Conservation (phyloP, 2,797 vertebrate species). For the Crocidura indochinensis region DNA sequence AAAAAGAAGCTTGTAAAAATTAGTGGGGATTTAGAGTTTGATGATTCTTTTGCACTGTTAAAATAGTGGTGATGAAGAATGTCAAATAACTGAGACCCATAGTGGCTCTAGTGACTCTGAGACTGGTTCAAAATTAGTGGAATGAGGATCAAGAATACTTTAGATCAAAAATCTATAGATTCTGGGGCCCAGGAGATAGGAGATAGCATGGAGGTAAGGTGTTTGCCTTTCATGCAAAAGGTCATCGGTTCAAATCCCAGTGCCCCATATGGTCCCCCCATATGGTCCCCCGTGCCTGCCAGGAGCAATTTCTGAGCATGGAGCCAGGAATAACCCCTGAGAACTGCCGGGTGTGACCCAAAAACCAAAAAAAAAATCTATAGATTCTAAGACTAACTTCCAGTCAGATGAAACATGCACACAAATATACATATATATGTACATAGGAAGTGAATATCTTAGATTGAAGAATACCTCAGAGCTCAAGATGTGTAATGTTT, state of each 20-base stretch:
- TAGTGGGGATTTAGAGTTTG: slow-evolving; percentile 54
- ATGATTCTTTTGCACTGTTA: slow-evolving; percentile 47
- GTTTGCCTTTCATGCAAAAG: no score
- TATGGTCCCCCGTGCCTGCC: no score
- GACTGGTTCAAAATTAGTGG: slow-evolving; percentile 3
- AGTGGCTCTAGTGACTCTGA: slow-evolving; percentile 32
- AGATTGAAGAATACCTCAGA: no score
- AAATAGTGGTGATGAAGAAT: slow-evolving; percentile 44
- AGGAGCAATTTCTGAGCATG: no score
- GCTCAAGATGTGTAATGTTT: not conserved
- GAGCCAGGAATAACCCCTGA: no score
- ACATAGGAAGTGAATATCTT: not conserved
- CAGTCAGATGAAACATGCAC: not conserved
- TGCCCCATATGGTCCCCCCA: no score
- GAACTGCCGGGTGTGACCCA: no score
- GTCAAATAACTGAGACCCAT: slow-evolving; percentile 22
- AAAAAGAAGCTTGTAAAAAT: slow-evolving; percentile 68
- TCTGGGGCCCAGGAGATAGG: no score
- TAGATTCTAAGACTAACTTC: not conserved
- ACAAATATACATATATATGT: not conserved
- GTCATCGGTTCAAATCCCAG: no score
- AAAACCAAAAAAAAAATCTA: no score
- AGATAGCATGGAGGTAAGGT: no score
- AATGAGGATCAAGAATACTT: not conserved
- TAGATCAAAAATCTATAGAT: no score